Conservation (phyloP, 2,797 vertebrate genomes). For the Botia kubotai region DNA sequence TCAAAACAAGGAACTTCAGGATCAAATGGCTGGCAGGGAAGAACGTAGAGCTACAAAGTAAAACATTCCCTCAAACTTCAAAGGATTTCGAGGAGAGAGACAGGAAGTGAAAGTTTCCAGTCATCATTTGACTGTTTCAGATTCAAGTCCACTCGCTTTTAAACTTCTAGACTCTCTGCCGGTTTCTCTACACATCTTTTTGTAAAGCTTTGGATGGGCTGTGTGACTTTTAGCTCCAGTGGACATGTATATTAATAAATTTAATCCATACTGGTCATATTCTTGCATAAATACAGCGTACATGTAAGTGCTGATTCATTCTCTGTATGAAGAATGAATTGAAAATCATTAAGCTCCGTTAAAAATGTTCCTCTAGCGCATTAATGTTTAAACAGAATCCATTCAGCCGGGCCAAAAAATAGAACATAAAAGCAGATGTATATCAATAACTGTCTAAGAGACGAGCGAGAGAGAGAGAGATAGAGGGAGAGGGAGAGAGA, state of each 20-base stretch:
- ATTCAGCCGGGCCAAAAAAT: not conserved
- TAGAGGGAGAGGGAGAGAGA: not conserved
- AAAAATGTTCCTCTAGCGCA: not conserved
- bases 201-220: not conserved
- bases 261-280: not conserved
- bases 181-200: not conserved
- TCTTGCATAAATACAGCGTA: not conserved
- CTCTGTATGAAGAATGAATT: not conserved
- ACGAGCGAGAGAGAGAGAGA: not conserved
- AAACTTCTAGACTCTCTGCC: not conserved
- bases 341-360: constrained; percentile 6
- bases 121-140: constrained; percentile 63
- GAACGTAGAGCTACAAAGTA: constrained; percentile 43
- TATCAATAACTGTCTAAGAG: not conserved
- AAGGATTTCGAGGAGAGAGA: constrained; percentile 55
- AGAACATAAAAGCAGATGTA: not conserved
- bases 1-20: constrained; percentile 16
- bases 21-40: constrained; percentile 30
- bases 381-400: constrained; percentile 13
- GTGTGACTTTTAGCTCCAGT: not conserved
- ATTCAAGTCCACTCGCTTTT: not conserved
- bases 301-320: constrained; percentile 10
- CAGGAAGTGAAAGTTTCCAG: constrained; percentile 74
- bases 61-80: constrained; percentile 52
- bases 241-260: not conserved